Evolutionary conservation across 1,140 invertebrate genomes (phyloP).

Genomic region (Cardiocondyla obscurior): DNA sequence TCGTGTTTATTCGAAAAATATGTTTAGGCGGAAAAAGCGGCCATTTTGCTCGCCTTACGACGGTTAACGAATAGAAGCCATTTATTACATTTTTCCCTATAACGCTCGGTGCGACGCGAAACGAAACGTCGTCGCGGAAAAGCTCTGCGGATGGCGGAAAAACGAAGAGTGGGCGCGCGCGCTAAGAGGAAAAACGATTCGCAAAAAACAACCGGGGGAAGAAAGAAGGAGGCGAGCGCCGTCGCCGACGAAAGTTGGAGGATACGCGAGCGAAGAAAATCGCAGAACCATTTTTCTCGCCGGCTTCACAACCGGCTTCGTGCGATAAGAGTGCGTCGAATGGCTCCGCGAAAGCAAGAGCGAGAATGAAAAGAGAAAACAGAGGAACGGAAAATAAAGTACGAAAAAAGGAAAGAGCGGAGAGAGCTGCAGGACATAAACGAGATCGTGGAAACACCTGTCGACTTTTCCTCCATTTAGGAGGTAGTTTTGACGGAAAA

Average conservation of each 20-base stretch:
- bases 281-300: constrained; percentile 66
- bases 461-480: constrained; percentile 12
- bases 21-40: background rate
- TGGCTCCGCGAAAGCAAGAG: constrained; percentile 35
- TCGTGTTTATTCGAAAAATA: background rate
- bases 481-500: background rate
- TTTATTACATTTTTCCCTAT: constrained; percentile 41
- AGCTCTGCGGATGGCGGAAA: constrained; percentile 34
- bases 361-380: background rate
- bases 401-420: too few species aligned
- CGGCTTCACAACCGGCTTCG: constrained; percentile 62
- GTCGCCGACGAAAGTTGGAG: constrained; percentile 28
- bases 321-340: constrained; percentile 64
- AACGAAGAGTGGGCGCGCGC: constrained; percentile 9
- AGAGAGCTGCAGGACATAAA: constrained; percentile 44
- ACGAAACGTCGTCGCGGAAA: constrained; percentile 37
- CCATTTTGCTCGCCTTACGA: background rate
- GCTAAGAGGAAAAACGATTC: constrained; percentile 15
- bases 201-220: background rate
- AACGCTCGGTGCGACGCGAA: constrained; percentile 10
- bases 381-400: background rate
- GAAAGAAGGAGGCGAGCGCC: background rate
- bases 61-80: constrained; percentile 47
- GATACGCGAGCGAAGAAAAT: constrained; percentile 52
- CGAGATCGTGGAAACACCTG: constrained; percentile 21